Base-by-base conservation (phyloP, 2,797 vertebrate genomes). In the Antennarius maculatus region DNA sequence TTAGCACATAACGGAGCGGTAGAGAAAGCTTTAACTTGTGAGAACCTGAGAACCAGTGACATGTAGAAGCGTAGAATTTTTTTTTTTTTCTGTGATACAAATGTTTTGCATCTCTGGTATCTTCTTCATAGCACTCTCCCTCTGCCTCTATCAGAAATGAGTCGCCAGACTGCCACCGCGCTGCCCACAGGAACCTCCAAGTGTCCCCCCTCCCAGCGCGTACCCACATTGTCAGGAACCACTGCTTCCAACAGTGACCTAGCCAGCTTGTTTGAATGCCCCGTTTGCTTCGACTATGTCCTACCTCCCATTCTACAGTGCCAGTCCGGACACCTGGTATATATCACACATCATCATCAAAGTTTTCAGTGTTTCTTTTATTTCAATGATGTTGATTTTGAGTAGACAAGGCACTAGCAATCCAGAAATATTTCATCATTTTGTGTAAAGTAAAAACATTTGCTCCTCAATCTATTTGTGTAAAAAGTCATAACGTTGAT, bases 261-360 rank as follows among this genome's bases (percentile, higher is more conserved):
- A 92, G 97, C 97, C 81, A 99, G 97, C 82, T 95, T 99, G 74
- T 99, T 99, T 0, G 97, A 99, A 94, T 99, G 98, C 79, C 98
- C 98, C 0, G 98, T 99, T 69, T 99, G 98, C 92, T 99, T 99
- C 80, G 98, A 99, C 95, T 99, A 99, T 96, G 98, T 99, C 77
- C 89, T 99, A 23, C 98, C 97, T 41, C 97, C 98, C 9, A 99
- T 99, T 83, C 96, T 99, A 74, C 98, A 99, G 91, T 99, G 98
- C 91, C 98, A 99, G 95, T 98, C 97, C 0, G 98, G 98, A 78
- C 98, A 99, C 63, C 95, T 99, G 69, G 97, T 99, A 83, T 2
- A 89, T 84, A 51, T 3, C 28, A 3, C 7, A 23, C 23, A 23
- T 23, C 23, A 23, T 23, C 23, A 23, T 2, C 8, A 8, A 7